Conservation (phyloP, 1,140 invertebrate species). For the Drosophila paulistorum region DNA sequence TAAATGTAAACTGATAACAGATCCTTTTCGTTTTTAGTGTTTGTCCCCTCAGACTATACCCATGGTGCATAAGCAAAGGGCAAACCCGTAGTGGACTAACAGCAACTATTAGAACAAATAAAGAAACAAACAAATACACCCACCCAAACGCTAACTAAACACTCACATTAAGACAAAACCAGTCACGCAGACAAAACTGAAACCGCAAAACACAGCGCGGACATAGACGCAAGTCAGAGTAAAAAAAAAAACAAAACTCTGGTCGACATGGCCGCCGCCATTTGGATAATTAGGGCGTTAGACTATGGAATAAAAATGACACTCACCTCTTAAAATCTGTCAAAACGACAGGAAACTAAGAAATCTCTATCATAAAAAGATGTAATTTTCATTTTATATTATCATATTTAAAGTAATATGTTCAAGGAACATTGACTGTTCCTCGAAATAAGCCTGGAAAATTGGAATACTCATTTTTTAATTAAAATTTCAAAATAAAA, state of each 20-base stretch:
- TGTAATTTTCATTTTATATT: too few species aligned
- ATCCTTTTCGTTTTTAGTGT: not conserved
- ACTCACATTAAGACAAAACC: constrained; percentile 21
- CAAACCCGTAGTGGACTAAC: constrained; percentile 8
- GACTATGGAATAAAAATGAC: constrained; percentile 5
- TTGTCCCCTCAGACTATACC: not conserved
- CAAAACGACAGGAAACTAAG: not conserved
- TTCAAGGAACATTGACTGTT: too few species aligned
- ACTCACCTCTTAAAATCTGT: not conserved
- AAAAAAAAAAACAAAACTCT: constrained; percentile 21
- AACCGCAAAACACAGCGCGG: constrained; percentile 47
- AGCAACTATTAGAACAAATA: constrained; percentile 13
- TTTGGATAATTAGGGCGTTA: constrained; percentile 43
- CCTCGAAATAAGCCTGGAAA: too few species aligned
- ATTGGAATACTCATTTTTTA: too few species aligned
- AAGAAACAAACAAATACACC: not conserved
- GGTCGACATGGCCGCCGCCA: constrained; percentile 16
- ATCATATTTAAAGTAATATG: too few species aligned
- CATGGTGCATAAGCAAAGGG: not conserved
- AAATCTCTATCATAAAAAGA: too few species aligned
- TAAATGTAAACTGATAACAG: constrained; percentile 5
- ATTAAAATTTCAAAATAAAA: too few species aligned
- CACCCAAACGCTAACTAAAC: constrained; percentile 14
- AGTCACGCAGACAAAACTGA: constrained; percentile 57
- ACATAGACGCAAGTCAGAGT: constrained; percentile 51